These are phyloP conservation scores for Platichthys flesus DNA, from an alignment of 2,113 vertebrate species.

Conservation along the genomic window DNA sequence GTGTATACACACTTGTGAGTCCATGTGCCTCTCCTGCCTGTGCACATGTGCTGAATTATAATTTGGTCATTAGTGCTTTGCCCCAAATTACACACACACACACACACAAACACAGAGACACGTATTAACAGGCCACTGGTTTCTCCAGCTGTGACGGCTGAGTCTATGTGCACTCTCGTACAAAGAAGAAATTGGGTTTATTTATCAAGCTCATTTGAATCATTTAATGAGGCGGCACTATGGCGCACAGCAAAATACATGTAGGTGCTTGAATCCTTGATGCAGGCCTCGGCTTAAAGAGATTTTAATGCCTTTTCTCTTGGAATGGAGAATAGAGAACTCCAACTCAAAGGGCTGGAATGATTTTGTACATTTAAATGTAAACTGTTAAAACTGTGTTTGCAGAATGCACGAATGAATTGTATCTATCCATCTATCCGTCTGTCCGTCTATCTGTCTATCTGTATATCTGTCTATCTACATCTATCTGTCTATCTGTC, in stretches of 20 bases:
- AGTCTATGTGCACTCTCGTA: slow-evolving; percentile 13
- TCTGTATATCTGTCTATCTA: too few species aligned
- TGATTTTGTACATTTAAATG: neutral
- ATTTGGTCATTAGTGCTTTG: slow-evolving; percentile 72
- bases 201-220: slow-evolving; percentile 28
- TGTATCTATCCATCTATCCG: too few species aligned
- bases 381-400: neutral
- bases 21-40: slow-evolving; percentile 42
- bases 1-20: slow-evolving; percentile 27
- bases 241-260: neutral
- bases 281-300: neutral
- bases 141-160: slow-evolving; percentile 55
- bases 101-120: slow-evolving; percentile 13
- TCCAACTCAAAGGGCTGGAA: neutral
- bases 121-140: slow-evolving; percentile 42
- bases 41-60: slow-evolving; percentile 76
- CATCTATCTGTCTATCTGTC: too few species aligned
- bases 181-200: slow-evolving; percentile 16
- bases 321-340: neutral
- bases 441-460: too few species aligned
- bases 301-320: neutral
- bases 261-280: neutral
- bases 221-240: slow-evolving; percentile 23
- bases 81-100: slow-evolving; percentile 54
- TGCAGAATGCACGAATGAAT: neutral